Evolutionary conservation across 2,113 vertebrate species (phyloP), one percentile per base, ranked within the genome.

Genomic region (Glaucomys volans): DNA sequence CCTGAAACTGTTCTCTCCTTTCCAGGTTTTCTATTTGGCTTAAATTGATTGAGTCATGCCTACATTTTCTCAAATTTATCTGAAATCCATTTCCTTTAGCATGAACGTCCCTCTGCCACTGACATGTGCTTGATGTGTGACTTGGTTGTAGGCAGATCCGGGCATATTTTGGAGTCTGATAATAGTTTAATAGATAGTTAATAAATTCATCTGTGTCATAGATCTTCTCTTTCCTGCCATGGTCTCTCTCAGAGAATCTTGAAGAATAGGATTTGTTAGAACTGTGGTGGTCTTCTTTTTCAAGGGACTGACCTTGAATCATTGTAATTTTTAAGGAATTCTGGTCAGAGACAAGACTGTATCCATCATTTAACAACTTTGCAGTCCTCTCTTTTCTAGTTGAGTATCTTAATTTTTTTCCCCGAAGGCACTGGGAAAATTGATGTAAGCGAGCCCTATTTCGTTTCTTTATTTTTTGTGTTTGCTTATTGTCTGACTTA

Each of bases 131-230:
- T 0, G 0, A 66, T 1, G 77, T 2, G 24, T 32, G 4, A 74
- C 94, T 97, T 66, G 97, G 90, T 88, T 98, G 95, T n/a, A 98
- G 85, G 96, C 95, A 98, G 92, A 98, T 84, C 24, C 98, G 98
- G 35, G 97, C 95, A 50, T 98, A 98, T 62, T 94, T 69, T 42
- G 98, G 98, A 75, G 97, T 96, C 77, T 98, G 98, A 71, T 99
- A 99, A 85, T 99, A 98, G 97, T 99, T 99, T 40, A 99, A 94
- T 69, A 99, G 97, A 91, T 99, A 99, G 97, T 98, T 86, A 91
- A 99, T 98, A 94, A 99, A 99, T 96, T 99, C 98, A 93, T 99
- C 98, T 1, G 98, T 99, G 97, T 99, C 99, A 54, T 98, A 99
- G 94, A 99, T 97, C 95, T 99, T 99, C 80, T 85, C 96, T 87